Evolutionary conservation across 2,888 invertebrate species (phyloP).

Genomic region (Ichneumon xanthorius): DNA sequence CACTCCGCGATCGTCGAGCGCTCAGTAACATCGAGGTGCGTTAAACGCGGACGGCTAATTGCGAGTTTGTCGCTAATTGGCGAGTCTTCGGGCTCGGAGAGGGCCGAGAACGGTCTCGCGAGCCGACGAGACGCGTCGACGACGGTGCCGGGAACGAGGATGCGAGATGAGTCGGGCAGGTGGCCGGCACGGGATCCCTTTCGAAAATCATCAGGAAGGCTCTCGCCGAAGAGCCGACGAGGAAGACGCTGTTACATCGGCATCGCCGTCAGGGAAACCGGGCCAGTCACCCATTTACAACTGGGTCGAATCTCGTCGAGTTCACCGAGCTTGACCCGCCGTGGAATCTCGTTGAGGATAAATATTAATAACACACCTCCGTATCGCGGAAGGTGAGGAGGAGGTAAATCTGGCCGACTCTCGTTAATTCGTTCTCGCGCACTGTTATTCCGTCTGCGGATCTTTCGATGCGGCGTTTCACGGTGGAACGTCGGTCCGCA

Average conservation of each 20-base stretch:
- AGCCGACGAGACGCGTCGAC: constrained; percentile 37
- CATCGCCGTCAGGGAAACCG: constrained; percentile 74
- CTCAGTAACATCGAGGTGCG: not conserved
- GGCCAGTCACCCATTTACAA: constrained; percentile 83
- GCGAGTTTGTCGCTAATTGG: constrained; percentile 65
- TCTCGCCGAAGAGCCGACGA: constrained; percentile 59
- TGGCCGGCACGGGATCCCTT: constrained; percentile 71
- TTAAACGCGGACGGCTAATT: constrained; percentile 62
- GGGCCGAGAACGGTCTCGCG: constrained; percentile 1
- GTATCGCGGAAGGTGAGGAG: not conserved
- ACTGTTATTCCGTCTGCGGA: constrained; percentile 26
- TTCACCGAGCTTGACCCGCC: constrained; percentile 43
- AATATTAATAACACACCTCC: constrained; percentile 12
- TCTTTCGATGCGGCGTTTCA: not conserved
- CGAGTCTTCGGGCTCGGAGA: constrained; percentile 27
- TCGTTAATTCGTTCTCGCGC: constrained; percentile 39
- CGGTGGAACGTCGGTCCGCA: not conserved
- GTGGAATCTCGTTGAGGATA: constrained; percentile 11
- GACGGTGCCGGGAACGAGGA: constrained; percentile 40
- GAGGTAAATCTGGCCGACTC: constrained; percentile 7
- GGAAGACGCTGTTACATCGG: constrained; percentile 25
- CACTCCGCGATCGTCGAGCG: constrained; percentile 22
- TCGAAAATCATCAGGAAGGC: constrained; percentile 78
- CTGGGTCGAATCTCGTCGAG: constrained; percentile 78
- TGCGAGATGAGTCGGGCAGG: constrained; percentile 69